These are phyloP conservation scores for Mimumesa dahlbomi DNA, from an alignment of 2,888 invertebrate species.

Conservation along the genomic window DNA sequence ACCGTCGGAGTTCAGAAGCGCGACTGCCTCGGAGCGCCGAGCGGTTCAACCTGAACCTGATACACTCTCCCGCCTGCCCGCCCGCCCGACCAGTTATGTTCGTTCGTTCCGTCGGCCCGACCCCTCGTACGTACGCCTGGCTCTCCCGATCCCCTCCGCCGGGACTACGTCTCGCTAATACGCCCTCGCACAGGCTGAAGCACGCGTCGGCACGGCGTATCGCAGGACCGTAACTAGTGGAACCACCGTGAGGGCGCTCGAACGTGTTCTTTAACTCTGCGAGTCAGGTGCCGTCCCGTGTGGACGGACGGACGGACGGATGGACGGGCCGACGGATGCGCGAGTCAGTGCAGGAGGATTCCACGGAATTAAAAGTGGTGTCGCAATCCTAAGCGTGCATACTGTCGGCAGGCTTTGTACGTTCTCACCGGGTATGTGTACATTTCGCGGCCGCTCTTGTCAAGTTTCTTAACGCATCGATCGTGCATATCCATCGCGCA, in stretches of 20 bases:
- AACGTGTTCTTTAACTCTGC: slow-evolving; percentile 7
- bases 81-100: slow-evolving; percentile 60
- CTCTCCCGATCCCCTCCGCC: slow-evolving; percentile 50
- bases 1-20: slow-evolving; percentile 24
- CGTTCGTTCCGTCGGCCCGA: slow-evolving; percentile 46
- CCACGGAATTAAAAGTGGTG: slow-evolving; percentile 30
- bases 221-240: slow-evolving; percentile 59
- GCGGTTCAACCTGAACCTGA: slow-evolving; percentile 23
- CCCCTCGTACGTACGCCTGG: slow-evolving; percentile 49
- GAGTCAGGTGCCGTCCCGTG: slow-evolving; percentile 33
- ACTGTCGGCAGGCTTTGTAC: not conserved
- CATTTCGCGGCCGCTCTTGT: too few relatives aligned
- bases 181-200: slow-evolving; percentile 63
- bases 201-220: slow-evolving; percentile 68
- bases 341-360: slow-evolving; percentile 19
- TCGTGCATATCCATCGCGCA: too few relatives aligned
- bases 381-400: slow-evolving; percentile 3
- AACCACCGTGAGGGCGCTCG: slow-evolving; percentile 44
- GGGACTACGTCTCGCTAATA: slow-evolving; percentile 56
- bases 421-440: too few relatives aligned
- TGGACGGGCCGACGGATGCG: slow-evolving; percentile 13
- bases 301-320: too few relatives aligned
- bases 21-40: slow-evolving; percentile 27
- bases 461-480: too few relatives aligned
- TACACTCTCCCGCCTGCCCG: slow-evolving; percentile 38